These are phyloP conservation scores for Apis mellifera DNA, from an alignment of 1,140 invertebrate genomes.

Conservation along the genomic window DNA sequence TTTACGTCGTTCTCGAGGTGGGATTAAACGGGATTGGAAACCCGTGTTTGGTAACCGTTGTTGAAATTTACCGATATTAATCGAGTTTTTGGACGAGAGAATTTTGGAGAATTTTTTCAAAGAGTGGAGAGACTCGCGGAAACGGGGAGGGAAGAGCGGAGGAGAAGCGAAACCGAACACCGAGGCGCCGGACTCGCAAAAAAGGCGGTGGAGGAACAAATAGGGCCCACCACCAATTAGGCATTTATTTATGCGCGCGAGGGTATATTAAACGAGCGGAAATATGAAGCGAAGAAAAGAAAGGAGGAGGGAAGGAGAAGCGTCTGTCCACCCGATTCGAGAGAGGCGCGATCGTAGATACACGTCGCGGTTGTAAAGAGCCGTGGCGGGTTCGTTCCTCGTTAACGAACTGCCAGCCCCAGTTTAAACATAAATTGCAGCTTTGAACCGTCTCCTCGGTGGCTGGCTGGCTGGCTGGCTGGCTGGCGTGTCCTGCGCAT, in stretches of 20 bases:
- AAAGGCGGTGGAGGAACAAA: constrained; percentile 60
- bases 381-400: constrained; percentile 60
- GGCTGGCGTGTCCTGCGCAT: constrained; percentile 29
- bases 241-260: constrained; percentile 68
- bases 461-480: background rate
- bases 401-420: constrained; percentile 69
- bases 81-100: too few relatives aligned
- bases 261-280: constrained; percentile 69
- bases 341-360: constrained; percentile 63
- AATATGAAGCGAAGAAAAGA: constrained; percentile 63
- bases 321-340: constrained; percentile 62
- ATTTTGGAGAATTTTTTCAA: too few relatives aligned
- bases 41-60: too few relatives aligned
- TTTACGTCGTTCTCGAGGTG: too few relatives aligned
- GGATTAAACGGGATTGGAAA: too few relatives aligned
- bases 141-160: too few relatives aligned
- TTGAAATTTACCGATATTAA: too few relatives aligned
- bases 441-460: constrained; percentile 58
- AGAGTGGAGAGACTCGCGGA: too few relatives aligned
- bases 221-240: constrained; percentile 69
- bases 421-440: constrained; percentile 69
- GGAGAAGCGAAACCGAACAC: constrained; percentile 5
- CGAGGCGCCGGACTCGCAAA: background rate
- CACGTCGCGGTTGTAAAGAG: constrained; percentile 69
- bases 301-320: too few relatives aligned